Evolutionary conservation across 1,140 invertebrate genomes (phyloP).

Genomic region (Oreohelix idahoensis): DNA sequence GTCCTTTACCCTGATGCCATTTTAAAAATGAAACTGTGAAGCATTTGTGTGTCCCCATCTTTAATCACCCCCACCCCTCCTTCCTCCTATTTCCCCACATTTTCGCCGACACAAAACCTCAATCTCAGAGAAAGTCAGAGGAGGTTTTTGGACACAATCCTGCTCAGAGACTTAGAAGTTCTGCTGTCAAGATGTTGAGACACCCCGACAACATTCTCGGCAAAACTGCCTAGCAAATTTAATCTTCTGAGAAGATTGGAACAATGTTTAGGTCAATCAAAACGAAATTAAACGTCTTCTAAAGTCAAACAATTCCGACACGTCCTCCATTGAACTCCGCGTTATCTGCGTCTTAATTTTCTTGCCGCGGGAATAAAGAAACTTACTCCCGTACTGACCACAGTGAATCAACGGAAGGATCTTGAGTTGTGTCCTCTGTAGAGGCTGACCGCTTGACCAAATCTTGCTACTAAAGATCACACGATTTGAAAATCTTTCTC

Average conservation of each 20-base stretch:
- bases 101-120: no score
- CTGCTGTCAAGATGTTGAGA: neutral
- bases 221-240: slow-evolving; percentile 1
- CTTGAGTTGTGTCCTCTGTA: neutral
- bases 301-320: neutral
- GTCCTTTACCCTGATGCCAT: no score
- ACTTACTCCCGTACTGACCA: neutral
- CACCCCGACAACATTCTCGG: neutral
- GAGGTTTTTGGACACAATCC: neutral
- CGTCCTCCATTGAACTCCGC: no score
- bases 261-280: slow-evolving; percentile 11
- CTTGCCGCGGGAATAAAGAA: neutral
- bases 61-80: no score
- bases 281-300: slow-evolving; percentile 1
- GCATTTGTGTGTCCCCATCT: no score
- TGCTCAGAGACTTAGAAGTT: neutral
- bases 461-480: neutral
- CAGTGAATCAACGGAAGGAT: neutral
- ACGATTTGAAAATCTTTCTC: neutral
- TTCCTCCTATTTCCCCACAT: no score
- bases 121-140: neutral
- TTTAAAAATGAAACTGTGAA: no score
- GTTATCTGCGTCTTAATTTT: neutral
- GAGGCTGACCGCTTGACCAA: neutral
- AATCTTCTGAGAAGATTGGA: neutral